These are phyloP conservation scores for Philonicus albiceps DNA, from an alignment of 2,888 invertebrate genomes.

Conservation along the genomic window DNA sequence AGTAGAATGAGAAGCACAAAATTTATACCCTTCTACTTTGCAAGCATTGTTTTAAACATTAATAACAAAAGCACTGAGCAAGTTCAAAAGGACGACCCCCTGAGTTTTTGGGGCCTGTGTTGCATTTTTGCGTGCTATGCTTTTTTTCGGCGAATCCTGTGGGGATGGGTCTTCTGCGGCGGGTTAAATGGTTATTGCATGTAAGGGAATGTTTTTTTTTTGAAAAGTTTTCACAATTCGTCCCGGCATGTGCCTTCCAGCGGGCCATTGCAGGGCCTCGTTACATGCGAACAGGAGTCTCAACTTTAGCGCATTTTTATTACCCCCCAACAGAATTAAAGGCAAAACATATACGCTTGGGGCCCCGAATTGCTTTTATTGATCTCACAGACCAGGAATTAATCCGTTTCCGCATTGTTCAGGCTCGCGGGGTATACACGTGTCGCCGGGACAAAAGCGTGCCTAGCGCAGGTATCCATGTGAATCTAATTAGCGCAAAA, in stretches of 20 bases:
- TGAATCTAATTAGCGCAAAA: background rate
- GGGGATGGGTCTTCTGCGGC: background rate
- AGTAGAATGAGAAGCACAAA: background rate
- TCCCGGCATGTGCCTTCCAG: background rate
- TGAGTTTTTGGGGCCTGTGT: background rate
- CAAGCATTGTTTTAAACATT: background rate
- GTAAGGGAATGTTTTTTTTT: background rate
- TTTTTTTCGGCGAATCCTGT: background rate
- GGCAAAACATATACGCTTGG: background rate
- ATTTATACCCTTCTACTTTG: background rate
- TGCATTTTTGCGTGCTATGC: background rate
- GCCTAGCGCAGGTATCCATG: background rate
- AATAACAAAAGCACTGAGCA: background rate
- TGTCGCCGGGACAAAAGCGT: background rate
- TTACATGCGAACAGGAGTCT: background rate
- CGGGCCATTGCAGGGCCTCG: background rate
- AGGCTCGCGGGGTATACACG: background rate
- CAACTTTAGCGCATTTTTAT: background rate
- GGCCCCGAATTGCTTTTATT: background rate
- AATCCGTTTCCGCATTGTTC: background rate
- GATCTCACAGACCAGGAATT: background rate
- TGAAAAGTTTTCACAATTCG: background rate
- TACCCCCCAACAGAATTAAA: background rate
- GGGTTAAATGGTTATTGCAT: background rate
- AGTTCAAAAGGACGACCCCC: background rate